Percentiles rank a stretch among this genome's conserved stretches.
Evolutionary conservation across 2,797 vertebrate species (phyloP).

Genomic region (Gadopsis bispinosus): DNA sequence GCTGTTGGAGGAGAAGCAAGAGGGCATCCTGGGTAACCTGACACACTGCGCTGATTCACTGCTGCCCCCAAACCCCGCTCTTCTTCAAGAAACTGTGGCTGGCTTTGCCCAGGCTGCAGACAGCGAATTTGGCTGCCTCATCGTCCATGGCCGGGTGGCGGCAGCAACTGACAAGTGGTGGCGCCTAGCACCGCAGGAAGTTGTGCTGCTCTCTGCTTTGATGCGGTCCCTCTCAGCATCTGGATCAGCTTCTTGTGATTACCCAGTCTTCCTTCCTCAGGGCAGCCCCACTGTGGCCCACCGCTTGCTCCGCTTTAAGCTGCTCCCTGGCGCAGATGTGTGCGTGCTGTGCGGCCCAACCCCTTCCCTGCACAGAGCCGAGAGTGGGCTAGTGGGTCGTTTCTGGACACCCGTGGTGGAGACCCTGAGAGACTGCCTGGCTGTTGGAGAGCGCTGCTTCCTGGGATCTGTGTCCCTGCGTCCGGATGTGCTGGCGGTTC

Average conservation of each 20-base stretch:
- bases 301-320: constrained; percentile 89
- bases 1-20: constrained; percentile 84
- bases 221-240: constrained; percentile 82
- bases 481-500: constrained; percentile 86
- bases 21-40: constrained; percentile 87
- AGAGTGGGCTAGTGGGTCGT: constrained; percentile 84
- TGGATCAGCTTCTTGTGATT: constrained; percentile 87
- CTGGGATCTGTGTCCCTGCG: constrained; percentile 79
- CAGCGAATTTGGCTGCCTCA: constrained; percentile 89
- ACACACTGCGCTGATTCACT: constrained; percentile 91
- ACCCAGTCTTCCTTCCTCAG: constrained; percentile 92
- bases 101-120: constrained; percentile 86
- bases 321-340: constrained; percentile 88
- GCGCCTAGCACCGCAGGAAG: constrained; percentile 88
- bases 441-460: constrained; percentile 81
- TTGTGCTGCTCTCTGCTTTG: constrained; percentile 88
- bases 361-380: constrained; percentile 86
- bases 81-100: constrained; percentile 87
- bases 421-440: constrained; percentile 83
- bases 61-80: constrained; percentile 79
- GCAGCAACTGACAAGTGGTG: constrained; percentile 93
- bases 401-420: constrained; percentile 90
- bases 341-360: constrained; percentile 91
- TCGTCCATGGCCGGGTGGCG: constrained; percentile 84
- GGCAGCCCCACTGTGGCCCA: constrained; percentile 93